Evolutionary conservation across 2,888 invertebrate species (phyloP).

Genomic region (Spilosoma lubricipeda): DNA sequence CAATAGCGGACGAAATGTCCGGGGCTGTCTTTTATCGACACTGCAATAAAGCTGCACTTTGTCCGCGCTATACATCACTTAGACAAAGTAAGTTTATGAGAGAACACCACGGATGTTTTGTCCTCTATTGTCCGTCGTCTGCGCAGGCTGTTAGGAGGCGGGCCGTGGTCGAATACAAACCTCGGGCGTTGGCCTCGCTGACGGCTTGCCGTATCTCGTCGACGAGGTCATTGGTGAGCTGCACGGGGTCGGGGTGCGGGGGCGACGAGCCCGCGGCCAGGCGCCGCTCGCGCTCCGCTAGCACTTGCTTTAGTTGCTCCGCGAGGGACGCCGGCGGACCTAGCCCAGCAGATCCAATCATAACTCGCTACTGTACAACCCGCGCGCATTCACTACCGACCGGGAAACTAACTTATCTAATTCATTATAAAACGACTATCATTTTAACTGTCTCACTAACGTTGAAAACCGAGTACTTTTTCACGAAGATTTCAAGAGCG

Average conservation of each 20-base stretch:
- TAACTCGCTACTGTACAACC: slow-evolving; percentile 22
- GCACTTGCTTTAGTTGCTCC: slow-evolving; percentile 94
- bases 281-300: slow-evolving; percentile 94
- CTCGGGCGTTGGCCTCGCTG: slow-evolving; percentile 95
- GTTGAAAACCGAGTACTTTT: not conserved
- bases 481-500: not conserved
- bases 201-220: slow-evolving; percentile 96
- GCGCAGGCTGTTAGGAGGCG: not conserved
- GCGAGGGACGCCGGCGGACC: slow-evolving; percentile 93
- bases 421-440: not conserved
- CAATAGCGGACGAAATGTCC: too few relatives aligned
- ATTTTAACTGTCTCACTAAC: not conserved
- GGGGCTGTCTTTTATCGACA: too few relatives aligned
- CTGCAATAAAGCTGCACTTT: too few relatives aligned
- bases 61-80: too few relatives aligned
- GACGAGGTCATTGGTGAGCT: slow-evolving; percentile 92
- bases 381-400: not conserved
- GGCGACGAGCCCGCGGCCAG: slow-evolving; percentile 77
- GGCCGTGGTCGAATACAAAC: slow-evolving; percentile 71
- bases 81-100: too few relatives aligned
- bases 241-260: slow-evolving; percentile 87
- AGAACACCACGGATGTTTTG: too few relatives aligned
- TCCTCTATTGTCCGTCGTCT: too few relatives aligned
- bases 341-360: slow-evolving; percentile 49
- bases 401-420: not conserved